phyloP scores from a whole-genome alignment of 1,140 invertebrate genomes.

The Diorhabda carinulata region DNA sequence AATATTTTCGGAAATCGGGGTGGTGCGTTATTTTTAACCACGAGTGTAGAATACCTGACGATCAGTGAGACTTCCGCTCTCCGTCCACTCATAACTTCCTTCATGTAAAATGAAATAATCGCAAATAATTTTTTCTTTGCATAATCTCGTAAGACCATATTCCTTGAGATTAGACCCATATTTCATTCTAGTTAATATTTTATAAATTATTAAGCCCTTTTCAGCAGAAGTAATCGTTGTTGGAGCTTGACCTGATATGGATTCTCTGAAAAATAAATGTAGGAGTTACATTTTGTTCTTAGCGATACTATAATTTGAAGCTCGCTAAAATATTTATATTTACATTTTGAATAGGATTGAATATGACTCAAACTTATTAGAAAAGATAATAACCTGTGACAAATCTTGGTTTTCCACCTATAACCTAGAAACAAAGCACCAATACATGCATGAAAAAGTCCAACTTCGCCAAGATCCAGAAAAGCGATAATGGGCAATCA shows the following conservation, averaged over 20 bases:
- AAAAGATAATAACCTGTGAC: background rate
- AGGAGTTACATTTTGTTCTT: background rate
- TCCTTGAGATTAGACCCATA: slow-evolving; percentile 37
- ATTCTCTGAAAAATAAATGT: slow-evolving; percentile 4
- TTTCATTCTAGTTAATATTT: slow-evolving; percentile 30
- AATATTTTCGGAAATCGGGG: too few species aligned
- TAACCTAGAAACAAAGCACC: background rate
- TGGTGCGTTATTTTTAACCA: too few species aligned
- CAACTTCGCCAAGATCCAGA: too few species aligned
- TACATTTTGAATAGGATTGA: background rate
- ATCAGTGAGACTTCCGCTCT: slow-evolving; percentile 45
- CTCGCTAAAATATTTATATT: background rate
- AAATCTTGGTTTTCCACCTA: background rate
- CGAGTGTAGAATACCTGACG: slow-evolving; percentile 35
- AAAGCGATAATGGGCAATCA: too few species aligned
- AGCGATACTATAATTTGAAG: background rate
- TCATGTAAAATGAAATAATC: slow-evolving; percentile 65
- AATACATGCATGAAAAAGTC: too few species aligned
- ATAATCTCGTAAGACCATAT: slow-evolving; percentile 56
- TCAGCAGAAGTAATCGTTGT: slow-evolving; percentile 33
- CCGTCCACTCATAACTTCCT: slow-evolving; percentile 42
- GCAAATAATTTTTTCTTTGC: slow-evolving; percentile 53
- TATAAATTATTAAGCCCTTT: slow-evolving; percentile 32
- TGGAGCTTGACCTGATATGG: slow-evolving; percentile 12
- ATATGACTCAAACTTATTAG: background rate